Base-by-base conservation (phyloP, 2,113 vertebrate genomes). In the Lutjanus erythropterus region DNA sequence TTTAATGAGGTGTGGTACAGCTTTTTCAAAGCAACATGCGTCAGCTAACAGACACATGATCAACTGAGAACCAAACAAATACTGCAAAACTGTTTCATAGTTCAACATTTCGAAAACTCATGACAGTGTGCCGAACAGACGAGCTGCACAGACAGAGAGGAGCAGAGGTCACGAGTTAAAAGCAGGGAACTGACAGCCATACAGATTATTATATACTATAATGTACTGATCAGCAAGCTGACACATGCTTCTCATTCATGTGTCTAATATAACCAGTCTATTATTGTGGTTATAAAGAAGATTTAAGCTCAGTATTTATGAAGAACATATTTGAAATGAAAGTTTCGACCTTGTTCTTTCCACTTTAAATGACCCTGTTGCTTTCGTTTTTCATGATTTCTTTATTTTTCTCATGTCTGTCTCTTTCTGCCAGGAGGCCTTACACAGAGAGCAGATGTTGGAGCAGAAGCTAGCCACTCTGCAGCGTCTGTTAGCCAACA, bases 361-460 rank as follows among this genome's bases (percentile, higher is more conserved):
- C 6, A 7, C 15, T 37, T 3, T 49, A 27, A 73, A 59, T 66
- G n/a, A 59, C 16, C 14, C 6, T 33, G 23, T 16, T 53, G 21
- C 2, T 58, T 50, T 21, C 46, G 5, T 53, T 25, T 4, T 7
- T 19, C 0, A 2, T 50, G 4, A 14, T 39, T 25, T 18, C 1
- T 47, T 12, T 31, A 18, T 50, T 18, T 52, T 44, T 72, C 9
- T 19, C 18, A 14, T 52, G 12, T 2, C 18, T 33, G 2, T 53
- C n/a, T 14, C 9, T 72, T 6, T 73, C 37, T 80, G 6, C 18
- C 83, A 99, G 98, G 98, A 99, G 95, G 98, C 97, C 95, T 97
- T 99, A 95, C 98, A 99, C 94, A 94, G 98, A 95, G 98, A 99
- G 95, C 98, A 99, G 96, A 99, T 99, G 98, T 95, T 99, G 96